Evolutionary conservation across 2,113 vertebrate species (phyloP).

Genomic region (Shinisaurus crocodilurus): DNA sequence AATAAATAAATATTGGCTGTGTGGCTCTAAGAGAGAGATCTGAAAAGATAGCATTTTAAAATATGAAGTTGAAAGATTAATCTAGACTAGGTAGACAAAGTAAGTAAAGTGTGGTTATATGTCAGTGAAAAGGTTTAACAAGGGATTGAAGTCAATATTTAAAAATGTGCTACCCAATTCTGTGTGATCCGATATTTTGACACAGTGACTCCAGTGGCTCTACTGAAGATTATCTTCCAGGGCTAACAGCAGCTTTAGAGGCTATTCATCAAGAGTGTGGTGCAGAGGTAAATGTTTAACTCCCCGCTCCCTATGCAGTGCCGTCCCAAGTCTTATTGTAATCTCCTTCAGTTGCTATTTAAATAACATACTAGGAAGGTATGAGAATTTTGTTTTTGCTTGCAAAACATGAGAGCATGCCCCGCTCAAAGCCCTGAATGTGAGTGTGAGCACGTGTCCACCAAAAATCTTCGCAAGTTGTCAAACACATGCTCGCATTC

Average conservation of each 20-base stretch:
- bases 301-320: neutral
- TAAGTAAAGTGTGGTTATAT: conserved; percentile 4
- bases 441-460: too few relatives aligned
- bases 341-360: neutral
- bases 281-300: neutral
- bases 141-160: neutral
- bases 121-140: neutral
- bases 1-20: too few relatives aligned
- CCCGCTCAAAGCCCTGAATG: too few relatives aligned
- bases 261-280: neutral
- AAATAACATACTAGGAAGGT: neutral
- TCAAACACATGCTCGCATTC: too few relatives aligned
- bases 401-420: too few relatives aligned
- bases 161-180: neutral
- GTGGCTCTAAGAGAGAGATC: neutral
- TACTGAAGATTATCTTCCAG: neutral
- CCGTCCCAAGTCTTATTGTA: neutral
- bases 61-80: conserved; percentile 2
- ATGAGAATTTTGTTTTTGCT: too few relatives aligned
- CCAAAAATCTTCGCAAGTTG: too few relatives aligned
- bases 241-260: neutral
- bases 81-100: neutral
- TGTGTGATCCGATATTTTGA: neutral
- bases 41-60: neutral
- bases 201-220: neutral